These are phyloP conservation scores for Sepioteuthis lessoniana DNA, from an alignment of 2,888 invertebrate species.

Conservation along the genomic window DNA sequence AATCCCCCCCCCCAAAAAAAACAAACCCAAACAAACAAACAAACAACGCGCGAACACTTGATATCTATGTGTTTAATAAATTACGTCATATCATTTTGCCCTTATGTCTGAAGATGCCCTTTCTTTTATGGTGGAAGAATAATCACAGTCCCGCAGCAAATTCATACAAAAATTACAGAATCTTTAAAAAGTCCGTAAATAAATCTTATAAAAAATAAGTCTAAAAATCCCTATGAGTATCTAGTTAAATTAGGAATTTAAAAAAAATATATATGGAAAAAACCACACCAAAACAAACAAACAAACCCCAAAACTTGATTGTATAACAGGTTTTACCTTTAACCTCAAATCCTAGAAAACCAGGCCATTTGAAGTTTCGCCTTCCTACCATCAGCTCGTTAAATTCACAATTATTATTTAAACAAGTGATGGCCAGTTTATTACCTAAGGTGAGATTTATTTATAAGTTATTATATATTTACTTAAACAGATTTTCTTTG, in stretches of 20 bases:
- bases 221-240: neutral
- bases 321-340: neutral
- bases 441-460: neutral
- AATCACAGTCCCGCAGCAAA: neutral
- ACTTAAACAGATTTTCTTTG: no score
- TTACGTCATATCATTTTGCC: no score
- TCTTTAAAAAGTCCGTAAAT: no score
- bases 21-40: no score
- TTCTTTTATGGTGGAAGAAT: no score
- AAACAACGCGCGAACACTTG: no score
- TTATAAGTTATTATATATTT: neutral
- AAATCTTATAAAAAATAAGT: neutral
- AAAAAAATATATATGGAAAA: neutral
- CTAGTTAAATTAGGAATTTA: neutral
- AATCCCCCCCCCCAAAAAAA: no score
- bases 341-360: neutral
- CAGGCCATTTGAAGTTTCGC: neutral
- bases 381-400: neutral
- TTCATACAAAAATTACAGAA: no score
- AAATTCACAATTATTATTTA: neutral
- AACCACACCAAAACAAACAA: no score
- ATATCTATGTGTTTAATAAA: no score
- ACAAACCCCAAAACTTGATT: no score
- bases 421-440: neutral
- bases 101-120: no score